A percentile compares a stretch with the other conserved stretches of the same genome.
Conservation (phyloP, 2,113 vertebrate species). For the Centropus unirufus region DNA sequence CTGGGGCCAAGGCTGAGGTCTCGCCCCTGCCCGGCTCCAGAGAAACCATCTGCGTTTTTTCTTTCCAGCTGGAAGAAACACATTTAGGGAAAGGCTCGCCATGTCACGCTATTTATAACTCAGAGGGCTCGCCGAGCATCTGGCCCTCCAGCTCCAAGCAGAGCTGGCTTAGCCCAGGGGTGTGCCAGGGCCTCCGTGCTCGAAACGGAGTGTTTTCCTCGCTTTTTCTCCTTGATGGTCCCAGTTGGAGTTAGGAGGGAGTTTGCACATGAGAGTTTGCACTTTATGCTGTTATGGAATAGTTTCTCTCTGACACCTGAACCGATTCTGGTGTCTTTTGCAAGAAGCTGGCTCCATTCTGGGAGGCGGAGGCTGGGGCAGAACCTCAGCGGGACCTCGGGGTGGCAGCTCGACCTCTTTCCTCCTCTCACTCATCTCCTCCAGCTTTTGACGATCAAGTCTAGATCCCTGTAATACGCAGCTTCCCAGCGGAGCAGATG, state of each 20-base stretch:
- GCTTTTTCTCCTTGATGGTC: not conserved
- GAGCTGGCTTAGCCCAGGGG: not conserved
- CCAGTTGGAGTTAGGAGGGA: not conserved
- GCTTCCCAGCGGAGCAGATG: not conserved
- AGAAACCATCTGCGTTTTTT: not conserved
- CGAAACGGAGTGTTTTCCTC: accelerated
- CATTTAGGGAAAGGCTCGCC: not conserved
- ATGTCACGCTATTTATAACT: not conserved
- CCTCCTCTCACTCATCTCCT: not conserved
- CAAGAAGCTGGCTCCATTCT: not conserved
- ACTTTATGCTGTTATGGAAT: not conserved
- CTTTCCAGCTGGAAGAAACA: not conserved
- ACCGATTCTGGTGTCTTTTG: not conserved
- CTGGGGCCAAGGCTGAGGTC: not conserved
- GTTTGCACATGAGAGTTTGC: not conserved
- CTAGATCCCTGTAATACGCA: not conserved
- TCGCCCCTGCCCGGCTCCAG: not conserved
- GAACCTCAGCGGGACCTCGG: not conserved
- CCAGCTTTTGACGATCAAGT: not conserved
- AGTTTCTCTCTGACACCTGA: not conserved
- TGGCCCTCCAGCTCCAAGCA: not conserved
- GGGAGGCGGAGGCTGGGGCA: not conserved
- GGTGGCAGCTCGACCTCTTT: not conserved
- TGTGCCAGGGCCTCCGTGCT: accelerated
- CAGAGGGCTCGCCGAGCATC: not conserved